Conservation (phyloP, 1,140 invertebrate genomes). For the Lordiphosa collinella region DNA sequence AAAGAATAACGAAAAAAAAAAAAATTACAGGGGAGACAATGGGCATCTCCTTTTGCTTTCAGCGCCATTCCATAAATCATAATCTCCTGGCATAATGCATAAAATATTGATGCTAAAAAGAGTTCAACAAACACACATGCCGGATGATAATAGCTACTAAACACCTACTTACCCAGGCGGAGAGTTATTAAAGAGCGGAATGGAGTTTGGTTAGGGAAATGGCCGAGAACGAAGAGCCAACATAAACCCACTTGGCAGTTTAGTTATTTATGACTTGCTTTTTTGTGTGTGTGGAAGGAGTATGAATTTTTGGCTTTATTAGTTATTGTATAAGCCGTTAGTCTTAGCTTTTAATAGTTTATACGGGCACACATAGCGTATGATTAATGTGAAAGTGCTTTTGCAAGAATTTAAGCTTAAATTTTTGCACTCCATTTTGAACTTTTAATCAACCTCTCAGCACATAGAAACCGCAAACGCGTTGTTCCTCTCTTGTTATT, state of each 20-base stretch:
- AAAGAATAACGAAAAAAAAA: too few species aligned
- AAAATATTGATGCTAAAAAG: constrained; percentile 76
- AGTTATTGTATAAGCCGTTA: constrained; percentile 20
- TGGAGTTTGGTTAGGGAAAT: constrained; percentile 3
- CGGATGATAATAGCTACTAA: constrained; percentile 68
- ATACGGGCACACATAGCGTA: constrained; percentile 23
- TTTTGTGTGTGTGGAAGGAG: background rate
- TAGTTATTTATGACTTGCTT: constrained; percentile 31
- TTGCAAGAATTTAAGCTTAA: background rate
- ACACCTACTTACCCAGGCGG: constrained; percentile 58
- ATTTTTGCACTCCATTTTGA: too few species aligned
- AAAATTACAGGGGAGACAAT: constrained; percentile 27
- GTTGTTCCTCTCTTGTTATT: constrained; percentile 4
- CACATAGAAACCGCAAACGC: background rate
- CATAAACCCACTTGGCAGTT: constrained; percentile 28
- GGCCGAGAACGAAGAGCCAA: background rate
- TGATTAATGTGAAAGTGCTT: constrained; percentile 40
- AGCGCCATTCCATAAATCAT: constrained; percentile 64
- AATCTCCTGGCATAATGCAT: constrained; percentile 72
- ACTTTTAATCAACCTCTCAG: too few species aligned
- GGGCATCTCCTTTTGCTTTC: constrained; percentile 7
- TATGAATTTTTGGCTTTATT: constrained; percentile 29
- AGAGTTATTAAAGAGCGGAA: constrained; percentile 51
- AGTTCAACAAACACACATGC: constrained; percentile 42
- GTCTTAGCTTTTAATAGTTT: constrained; percentile 22